Evolutionary conservation across 2,888 invertebrate genomes (phyloP).

Genomic region (Disparrhopalites patrizii): DNA sequence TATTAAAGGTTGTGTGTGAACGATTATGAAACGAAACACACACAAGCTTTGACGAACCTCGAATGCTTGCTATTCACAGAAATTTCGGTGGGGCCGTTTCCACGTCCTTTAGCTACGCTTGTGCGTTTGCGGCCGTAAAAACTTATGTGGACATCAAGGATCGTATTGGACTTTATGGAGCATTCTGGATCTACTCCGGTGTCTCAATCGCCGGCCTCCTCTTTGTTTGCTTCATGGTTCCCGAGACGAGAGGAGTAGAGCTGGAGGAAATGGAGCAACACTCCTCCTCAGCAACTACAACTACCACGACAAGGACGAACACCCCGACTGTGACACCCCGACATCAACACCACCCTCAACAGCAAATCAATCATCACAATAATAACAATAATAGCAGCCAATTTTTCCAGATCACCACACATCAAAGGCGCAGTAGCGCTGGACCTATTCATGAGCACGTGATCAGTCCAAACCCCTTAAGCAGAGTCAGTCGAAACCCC

Average conservation of each 20-base stretch:
- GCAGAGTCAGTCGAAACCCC: conserved; percentile 11
- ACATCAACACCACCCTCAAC: conserved; percentile 1
- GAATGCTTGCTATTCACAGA: conserved; percentile 57
- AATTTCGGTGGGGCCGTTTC: conserved; percentile 84
- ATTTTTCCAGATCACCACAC: too few species aligned
- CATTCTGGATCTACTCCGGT: conserved; percentile 83
- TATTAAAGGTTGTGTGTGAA: too few species aligned
- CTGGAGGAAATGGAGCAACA: conserved; percentile 69
- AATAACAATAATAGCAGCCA: background rate
- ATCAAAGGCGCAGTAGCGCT: background rate
- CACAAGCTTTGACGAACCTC: background rate
- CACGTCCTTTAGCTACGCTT: conserved; percentile 80
- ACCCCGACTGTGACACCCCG: background rate
- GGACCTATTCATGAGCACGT: background rate
- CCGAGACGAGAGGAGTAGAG: conserved; percentile 86
- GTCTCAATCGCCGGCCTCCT: conserved; percentile 77
- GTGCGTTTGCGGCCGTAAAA: conserved; percentile 80
- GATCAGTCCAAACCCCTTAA: conserved; percentile 8
- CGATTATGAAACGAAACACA: background rate
- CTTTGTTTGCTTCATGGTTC: conserved; percentile 79
- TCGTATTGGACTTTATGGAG: conserved; percentile 70
- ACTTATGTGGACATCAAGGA: conserved; percentile 79
- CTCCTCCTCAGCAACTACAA: background rate
- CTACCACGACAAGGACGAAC: conserved; percentile 1
- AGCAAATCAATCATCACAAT: background rate